phyloP scores from a whole-genome alignment of 1,140 invertebrate species.

The Diploscapter pachys region DNA sequence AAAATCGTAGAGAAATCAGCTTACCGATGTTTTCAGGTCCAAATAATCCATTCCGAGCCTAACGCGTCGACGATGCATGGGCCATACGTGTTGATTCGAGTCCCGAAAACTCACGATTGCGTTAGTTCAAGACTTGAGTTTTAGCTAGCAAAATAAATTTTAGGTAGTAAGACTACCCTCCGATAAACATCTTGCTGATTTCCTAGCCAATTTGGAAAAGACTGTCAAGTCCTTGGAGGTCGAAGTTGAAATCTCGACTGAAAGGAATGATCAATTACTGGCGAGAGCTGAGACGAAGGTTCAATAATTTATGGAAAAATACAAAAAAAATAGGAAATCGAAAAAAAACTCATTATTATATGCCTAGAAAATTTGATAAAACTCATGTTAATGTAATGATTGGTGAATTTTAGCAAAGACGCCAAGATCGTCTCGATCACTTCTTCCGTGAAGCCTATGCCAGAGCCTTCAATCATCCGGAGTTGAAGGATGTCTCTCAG shows the following conservation, averaged over 20 bases:
- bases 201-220: conserved; percentile 15
- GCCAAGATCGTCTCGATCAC: conserved; percentile 88
- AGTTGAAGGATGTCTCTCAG: conserved; percentile 40
- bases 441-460: conserved; percentile 98
- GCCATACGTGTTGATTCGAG: conserved; percentile 71
- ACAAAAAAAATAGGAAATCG: no score
- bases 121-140: no score
- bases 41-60: conserved; percentile 5
- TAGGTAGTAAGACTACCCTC: conserved; percentile 15
- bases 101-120: conserved; percentile 83
- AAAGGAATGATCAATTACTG: background rate
- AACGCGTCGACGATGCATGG: conserved; percentile 66
- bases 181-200: conserved; percentile 7
- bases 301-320: no score
- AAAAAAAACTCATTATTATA: no score
- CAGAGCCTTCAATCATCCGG: conserved; percentile 54
- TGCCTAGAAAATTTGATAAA: no score
- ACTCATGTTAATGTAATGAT: no score
- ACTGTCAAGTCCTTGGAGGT: conserved; percentile 57
- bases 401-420: conserved; percentile 69
- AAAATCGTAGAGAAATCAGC: background rate
- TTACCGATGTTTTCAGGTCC: conserved; percentile 4
- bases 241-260: conserved; percentile 42
- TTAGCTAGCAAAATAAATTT: conserved; percentile 63
- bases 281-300: no score